Base-by-base conservation (phyloP, 2,888 invertebrate genomes). In the Megamerina dolium region DNA sequence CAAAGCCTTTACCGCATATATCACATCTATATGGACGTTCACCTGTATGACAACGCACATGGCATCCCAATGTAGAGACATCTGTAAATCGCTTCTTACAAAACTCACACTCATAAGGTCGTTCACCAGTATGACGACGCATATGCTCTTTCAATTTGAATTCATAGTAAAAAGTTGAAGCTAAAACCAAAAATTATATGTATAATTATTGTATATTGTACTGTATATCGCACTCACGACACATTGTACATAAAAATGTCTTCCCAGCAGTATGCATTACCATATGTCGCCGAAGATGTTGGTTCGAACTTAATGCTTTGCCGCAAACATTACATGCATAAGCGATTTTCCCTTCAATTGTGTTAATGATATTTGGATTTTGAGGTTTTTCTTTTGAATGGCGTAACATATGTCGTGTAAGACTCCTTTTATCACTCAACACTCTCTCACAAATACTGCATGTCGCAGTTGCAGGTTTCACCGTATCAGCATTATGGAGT, bases 191-290 rank as follows among this genome's bases (percentile, higher is more conserved):
- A 17, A 8, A 23, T 8, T 23, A 8, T 6, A 10, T 6, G 10
- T n/a, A n/a, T n/a, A n/a, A n/a, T n/a, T n/a, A n/a, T n/a, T n/a
- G n/a, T n/a, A n/a, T n/a, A n/a, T 8, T 8, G 23, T 23, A 23
- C 41, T 23, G 10, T 8, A 6, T 23, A 10, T 8, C 10, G 10
- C 10, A 57, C 59, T 54, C 58, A 63, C 63, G 57, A 40, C 66
- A 66, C 39, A 58, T 51, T 21, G 60, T 56, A 33, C 66, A 66
- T 2, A 55, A 42, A 34, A 52, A 63, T 42, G 61, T 59, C 46
- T 58, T 61, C 46, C 63, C 62, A 5, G 62, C 63, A 2, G 64
- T 61, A 41, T 66, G 66, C 46, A 57, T 60, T 18, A 60, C 56
- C 51, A 59, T 58, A 34, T 66, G 66, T 37, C 57, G 58, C 35